Base-by-base conservation (phyloP, 2,113 vertebrate genomes). In the Tyrannus savana region DNA sequence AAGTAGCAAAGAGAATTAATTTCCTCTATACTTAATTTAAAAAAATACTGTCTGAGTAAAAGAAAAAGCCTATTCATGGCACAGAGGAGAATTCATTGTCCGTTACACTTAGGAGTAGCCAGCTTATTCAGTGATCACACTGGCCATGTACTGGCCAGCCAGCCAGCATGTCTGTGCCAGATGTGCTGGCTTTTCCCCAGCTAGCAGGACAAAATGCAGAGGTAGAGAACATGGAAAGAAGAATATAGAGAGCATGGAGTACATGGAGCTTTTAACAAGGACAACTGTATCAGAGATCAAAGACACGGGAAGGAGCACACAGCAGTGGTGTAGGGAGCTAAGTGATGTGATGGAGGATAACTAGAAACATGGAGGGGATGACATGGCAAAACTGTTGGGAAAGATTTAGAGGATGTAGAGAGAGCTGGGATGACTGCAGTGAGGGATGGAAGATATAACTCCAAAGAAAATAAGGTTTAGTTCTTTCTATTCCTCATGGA, bases 121-220 rank as follows among this genome's bases (percentile, higher is more conserved):
- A 78, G 86, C 7, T 89, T 47, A 67, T 84, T 81, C 80, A 77
- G 50, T 35, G 68, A 74, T 90, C 76, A 63, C 47, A 52, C 35
- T 37, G 35, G 35, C 35, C 11, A n/a, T 25, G 73, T 44, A 63
- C 76, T 73, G 55, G 52, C 79, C 83, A 86, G 75, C 44, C 77
- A 84, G n/a, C 52, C 76, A 77, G 66, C 10, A 46, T 24, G 33
- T 22, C 83, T 74, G 21, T 74, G 79, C 85, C 90, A 80, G 85
- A 96, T 76, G 63, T 88, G 46, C 33, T 92, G 89, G 59, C 68
- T 92, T 75, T 90, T 84, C 78, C 64, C 47, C 64, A 81, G 73
- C 47, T 97, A 83, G 73, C 49, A 92, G 71, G 53, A 49, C 58
- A 58, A 96, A 88, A 80, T 60, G 64, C 14, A 79, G 90, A 89